These are phyloP conservation scores for Hemithea aestivaria DNA, from an alignment of 2,888 invertebrate species.

Conservation along the genomic window DNA sequence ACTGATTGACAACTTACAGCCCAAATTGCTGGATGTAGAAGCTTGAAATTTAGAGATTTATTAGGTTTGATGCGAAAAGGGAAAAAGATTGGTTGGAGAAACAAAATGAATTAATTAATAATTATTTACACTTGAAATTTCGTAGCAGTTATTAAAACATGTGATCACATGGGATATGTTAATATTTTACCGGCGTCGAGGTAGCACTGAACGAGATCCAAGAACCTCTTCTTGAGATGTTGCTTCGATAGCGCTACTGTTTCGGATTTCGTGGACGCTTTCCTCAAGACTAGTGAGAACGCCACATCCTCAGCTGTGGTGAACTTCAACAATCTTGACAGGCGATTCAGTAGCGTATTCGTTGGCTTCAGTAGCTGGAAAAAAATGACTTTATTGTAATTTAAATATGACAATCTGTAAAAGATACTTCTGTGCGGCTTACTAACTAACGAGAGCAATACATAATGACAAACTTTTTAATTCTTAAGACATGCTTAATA, in stretches of 20 bases:
- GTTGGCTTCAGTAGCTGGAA: conserved; percentile 88
- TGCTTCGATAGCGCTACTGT: conserved; percentile 85
- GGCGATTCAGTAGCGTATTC: conserved; percentile 88
- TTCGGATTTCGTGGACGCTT: conserved; percentile 89
- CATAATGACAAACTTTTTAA: no score
- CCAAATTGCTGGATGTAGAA: no score
- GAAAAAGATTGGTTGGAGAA: no score
- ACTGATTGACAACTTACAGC: no score
- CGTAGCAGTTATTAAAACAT: no score
- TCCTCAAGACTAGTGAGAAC: conserved; percentile 89
- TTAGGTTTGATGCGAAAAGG: no score
- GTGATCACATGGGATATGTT: background rate
- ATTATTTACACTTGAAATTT: no score
- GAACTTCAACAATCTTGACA: conserved; percentile 91
- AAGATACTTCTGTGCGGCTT: no score
- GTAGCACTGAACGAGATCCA: conserved; percentile 91
- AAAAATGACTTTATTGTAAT: conserved; percentile 20
- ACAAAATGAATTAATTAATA: no score
- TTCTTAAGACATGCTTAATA: no score
- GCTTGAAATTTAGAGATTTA: no score
- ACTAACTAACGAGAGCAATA: no score
- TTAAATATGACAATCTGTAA: background rate
- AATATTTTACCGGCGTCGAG: conserved; percentile 85
- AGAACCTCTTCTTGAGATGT: conserved; percentile 89
- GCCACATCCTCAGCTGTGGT: conserved; percentile 94